Evolutionary conservation across 1,140 invertebrate species (phyloP), one percentile per base, ranked within the genome.

Genomic region (Lasaia peninsularis): DNA sequence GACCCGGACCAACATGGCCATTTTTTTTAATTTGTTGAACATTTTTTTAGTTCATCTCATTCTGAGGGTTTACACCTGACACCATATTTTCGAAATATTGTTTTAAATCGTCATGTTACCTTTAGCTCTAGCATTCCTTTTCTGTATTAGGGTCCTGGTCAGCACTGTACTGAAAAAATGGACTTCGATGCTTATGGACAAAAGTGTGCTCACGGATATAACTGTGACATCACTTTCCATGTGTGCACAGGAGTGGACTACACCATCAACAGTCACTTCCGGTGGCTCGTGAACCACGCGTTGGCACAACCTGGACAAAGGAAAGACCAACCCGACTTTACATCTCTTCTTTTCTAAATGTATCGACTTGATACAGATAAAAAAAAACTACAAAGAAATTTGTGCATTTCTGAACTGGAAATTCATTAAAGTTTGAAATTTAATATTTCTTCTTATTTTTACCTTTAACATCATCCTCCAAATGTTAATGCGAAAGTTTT

Each of bases 151-250:
- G 81, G 81, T 0, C 80, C 84, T 2, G 64, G 66, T n/a, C 78
- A 87, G 51, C 62, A 72, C 11, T 87, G 84, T 59, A 82, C 84
- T 6, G 81, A 82, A 51, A 84, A 83, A 52, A 73, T 76, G 71
- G 71, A 71, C 16, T 68, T 68, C 28, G 80, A 87, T 52, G 63
- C 63, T 0, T 82, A 77, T 49, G 81, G 78, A 1, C 72, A 76
- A 50, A 80, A 79, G 51, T 87, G 84, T 57, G 78, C 77, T 3
- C 71, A 65, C 10, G 81, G 81, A 1, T 85, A 73, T 52, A 67
- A 76, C 52, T 87, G 84, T 65, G 69, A 85, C 64, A 67, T 67
- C 48, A 53, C 53, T 2, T 55, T 76, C 28, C 73, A 80, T 37
- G 65, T 70, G 0, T 85, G 83, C 69, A 72, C 61, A 0, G 81